Evolutionary conservation across 2,113 vertebrate species (phyloP).

Genomic region (Cyanistes caeruleus): DNA sequence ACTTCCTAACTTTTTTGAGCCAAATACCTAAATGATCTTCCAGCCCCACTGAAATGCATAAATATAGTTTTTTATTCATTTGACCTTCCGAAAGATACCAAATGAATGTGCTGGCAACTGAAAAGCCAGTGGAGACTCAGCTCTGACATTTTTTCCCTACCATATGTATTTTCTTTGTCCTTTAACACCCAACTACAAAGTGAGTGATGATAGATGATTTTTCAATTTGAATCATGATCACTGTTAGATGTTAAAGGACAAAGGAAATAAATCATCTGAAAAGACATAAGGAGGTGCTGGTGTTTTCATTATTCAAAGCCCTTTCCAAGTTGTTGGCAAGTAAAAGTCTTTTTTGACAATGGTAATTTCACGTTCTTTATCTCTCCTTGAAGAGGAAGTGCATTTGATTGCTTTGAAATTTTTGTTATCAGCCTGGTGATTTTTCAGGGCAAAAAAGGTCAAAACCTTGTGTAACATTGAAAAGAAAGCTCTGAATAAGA

Average conservation of each 20-base stretch:
- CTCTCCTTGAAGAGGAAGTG: neutral
- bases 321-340: constrained; percentile 28
- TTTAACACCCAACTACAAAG: constrained; percentile 24
- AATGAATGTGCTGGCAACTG: neutral
- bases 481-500: neutral
- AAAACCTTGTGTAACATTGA: neutral
- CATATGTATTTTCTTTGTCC: constrained; percentile 32
- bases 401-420: neutral
- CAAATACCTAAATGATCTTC: neutral
- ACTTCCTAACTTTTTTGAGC: neutral
- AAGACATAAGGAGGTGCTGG: neutral
- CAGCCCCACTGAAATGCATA: neutral
- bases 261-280: constrained; percentile 58
- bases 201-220: constrained; percentile 49
- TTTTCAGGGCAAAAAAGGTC: neutral
- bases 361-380: constrained; percentile 18
- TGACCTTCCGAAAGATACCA: neutral
- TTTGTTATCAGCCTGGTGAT: neutral
- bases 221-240: constrained; percentile 53
- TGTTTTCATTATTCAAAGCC: constrained; percentile 29
- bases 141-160: neutral
- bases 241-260: constrained; percentile 38
- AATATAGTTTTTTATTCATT: neutral
- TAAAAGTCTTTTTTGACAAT: neutral
- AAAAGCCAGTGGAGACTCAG: neutral